A percentile compares a stretch with the other conserved stretches of the same genome.
phyloP scores from a whole-genome alignment of 2,113 vertebrate species.

The Triplophysa siluroides region DNA sequence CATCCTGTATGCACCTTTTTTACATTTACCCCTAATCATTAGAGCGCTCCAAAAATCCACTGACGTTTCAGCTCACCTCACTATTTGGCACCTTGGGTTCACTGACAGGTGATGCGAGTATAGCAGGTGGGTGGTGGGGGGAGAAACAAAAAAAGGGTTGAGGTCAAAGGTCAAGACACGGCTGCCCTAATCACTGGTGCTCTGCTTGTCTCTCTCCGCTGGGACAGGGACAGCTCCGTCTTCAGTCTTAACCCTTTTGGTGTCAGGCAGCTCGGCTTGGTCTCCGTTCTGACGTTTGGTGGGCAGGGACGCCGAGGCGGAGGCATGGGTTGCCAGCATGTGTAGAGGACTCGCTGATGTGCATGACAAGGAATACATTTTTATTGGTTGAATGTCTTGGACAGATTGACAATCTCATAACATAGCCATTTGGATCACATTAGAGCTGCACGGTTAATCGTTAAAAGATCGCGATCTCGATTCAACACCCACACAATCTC shows the following conservation, averaged over 20 bases:
- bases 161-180: conserved; percentile 63
- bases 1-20: conserved; percentile 20
- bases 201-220: conserved; percentile 72
- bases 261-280: conserved; percentile 78
- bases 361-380: conserved; percentile 48
- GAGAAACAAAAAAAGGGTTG: conserved; percentile 48
- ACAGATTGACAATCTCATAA: neutral
- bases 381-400: neutral
- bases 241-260: conserved; percentile 85
- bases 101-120: conserved; percentile 57
- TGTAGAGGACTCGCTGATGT: conserved; percentile 90
- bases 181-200: conserved; percentile 76
- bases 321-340: conserved; percentile 92
- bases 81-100: conserved; percentile 91
- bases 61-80: conserved; percentile 70
- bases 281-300: conserved; percentile 92
- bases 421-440: too few species aligned
- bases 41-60: conserved; percentile 69
- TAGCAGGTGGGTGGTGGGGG: conserved; percentile 48
- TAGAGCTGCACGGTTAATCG: too few species aligned
- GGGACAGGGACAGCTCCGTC: conserved; percentile 77
- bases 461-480: too few species aligned
- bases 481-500: too few species aligned
- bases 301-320: conserved; percentile 90
- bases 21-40: neutral